Evolutionary conservation across 1,140 invertebrate species (phyloP).

Genomic region (Halesus radiatus): DNA sequence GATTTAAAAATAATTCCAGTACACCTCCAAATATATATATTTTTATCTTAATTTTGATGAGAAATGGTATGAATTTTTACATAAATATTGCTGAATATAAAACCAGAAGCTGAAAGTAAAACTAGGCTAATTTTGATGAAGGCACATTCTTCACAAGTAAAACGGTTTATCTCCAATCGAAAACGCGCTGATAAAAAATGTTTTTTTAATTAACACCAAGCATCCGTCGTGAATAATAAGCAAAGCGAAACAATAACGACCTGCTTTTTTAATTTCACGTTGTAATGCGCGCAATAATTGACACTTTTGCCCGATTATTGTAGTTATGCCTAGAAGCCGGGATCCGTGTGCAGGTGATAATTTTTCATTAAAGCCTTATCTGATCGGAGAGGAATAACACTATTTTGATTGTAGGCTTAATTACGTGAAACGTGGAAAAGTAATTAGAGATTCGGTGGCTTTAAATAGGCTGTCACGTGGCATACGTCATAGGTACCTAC

Average conservation of each 20-base stretch:
- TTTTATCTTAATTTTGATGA: no score
- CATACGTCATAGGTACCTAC: background rate
- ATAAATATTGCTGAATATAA: no score
- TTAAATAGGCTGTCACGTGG: conserved; percentile 31
- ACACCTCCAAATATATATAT: no score
- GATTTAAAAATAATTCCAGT: no score
- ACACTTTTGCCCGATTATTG: conserved; percentile 39
- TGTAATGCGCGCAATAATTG: conserved; percentile 44
- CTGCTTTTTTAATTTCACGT: conserved; percentile 46
- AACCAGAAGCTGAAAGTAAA: no score
- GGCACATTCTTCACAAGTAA: background rate
- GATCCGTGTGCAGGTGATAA: conserved; percentile 39
- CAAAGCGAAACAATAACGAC: conserved; percentile 40
- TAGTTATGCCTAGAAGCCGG: conserved; percentile 12
- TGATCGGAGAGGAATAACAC: conserved; percentile 41
- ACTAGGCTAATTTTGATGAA: no score
- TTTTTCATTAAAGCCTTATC: conserved; percentile 47
- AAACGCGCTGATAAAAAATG: conserved; percentile 11
- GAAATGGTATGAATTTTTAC: no score
- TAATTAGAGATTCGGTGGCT: conserved; percentile 36
- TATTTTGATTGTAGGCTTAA: conserved; percentile 48
- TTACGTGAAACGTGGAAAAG: conserved; percentile 46
- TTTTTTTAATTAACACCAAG: conserved; percentile 40
- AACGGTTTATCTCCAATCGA: background rate
- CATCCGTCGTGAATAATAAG: conserved; percentile 22